phyloP scores from a whole-genome alignment of 2,888 invertebrate species.

The Adelognathus sp. region DNA sequence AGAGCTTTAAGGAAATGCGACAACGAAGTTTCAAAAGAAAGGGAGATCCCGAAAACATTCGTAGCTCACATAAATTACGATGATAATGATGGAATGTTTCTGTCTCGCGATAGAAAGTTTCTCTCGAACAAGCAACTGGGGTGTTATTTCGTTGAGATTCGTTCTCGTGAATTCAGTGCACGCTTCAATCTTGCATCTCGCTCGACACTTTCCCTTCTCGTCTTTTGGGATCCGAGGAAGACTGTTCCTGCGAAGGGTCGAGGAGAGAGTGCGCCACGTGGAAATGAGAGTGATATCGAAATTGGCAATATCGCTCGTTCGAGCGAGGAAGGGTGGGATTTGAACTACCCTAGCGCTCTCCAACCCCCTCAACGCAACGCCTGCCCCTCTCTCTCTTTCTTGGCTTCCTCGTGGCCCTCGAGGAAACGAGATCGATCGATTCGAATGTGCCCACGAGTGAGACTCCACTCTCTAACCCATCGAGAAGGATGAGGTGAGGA shows the following conservation, averaged over 20 bases:
- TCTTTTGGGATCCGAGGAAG: slow-evolving; percentile 23
- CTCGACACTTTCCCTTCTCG: slow-evolving; percentile 22
- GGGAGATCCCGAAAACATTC: too few relatives aligned
- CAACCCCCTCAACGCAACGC: slow-evolving; percentile 41
- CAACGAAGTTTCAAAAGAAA: too few relatives aligned
- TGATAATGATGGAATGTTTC: not conserved
- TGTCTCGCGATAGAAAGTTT: not conserved
- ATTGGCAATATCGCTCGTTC: slow-evolving; percentile 75
- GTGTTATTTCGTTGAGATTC: slow-evolving; percentile 7
- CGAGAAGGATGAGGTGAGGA: slow-evolving; percentile 20
- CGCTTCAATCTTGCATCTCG: slow-evolving; percentile 18
- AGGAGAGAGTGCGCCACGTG: slow-evolving; percentile 55
- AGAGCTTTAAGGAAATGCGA: too few relatives aligned
- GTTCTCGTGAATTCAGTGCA: slow-evolving; percentile 42
- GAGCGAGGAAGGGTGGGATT: slow-evolving; percentile 35
- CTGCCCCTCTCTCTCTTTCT: slow-evolving; percentile 10
- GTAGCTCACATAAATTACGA: not conserved
- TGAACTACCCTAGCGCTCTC: slow-evolving; percentile 43
- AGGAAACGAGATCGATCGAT: slow-evolving; percentile 56
- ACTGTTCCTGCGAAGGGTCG: too few relatives aligned
- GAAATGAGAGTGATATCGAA: slow-evolving; percentile 76
- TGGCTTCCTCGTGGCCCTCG: slow-evolving; percentile 8
- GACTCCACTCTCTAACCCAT: slow-evolving; percentile 39
- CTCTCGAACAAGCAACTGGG: not conserved
- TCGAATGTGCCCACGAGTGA: slow-evolving; percentile 56